Base-by-base conservation (phyloP, 2,797 vertebrate species). In the Mormyrops attenuatus region DNA sequence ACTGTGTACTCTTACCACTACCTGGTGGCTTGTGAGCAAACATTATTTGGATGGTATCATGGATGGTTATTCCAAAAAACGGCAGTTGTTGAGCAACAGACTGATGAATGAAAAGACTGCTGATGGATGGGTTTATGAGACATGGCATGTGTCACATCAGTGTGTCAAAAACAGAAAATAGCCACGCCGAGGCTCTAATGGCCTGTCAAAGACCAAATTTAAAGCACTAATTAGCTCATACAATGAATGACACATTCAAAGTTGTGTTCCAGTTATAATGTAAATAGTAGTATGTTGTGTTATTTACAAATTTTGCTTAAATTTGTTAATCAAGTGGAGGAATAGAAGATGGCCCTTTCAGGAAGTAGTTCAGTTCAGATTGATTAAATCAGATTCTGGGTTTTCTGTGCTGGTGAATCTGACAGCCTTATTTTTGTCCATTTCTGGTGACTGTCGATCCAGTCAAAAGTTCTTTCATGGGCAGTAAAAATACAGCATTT, bases 1-100 rank as follows among this genome's bases (percentile, higher is more conserved):
- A 47, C 88, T 91, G 34, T 15, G 44, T 26, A 53, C 86, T 55
- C 9, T 41, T 38, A 77, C 52, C 8, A 88, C 57, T 90, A 57
- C 87, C 53, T 11, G 41, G 69, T 22, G 66, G 88, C 52, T 69
- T 90, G 82, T 63, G 91, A 91, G 91, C 90, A 89, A 55, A 88
- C 88, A 91, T 30, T 30, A 30, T 30, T 30, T 30, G 26, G 26
- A 30, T 30, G 26, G 26, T 30, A 30, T 30, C 26, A 30, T 90
- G 91, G 89, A 89, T 90, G 90, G 91, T 92, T 92, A 91, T 82
- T 77, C 50, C 90, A 88, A 63, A 80, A 85, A 80, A 89, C 57
- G 86, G 87, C 38, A 86, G 41, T 86, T 38, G 88, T 52, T 82
- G 57, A 88, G 87, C 41, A 86, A 88, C 73, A 57, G 73, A 84